A percentile compares a stretch with the other conserved stretches of the same genome.
Evolutionary conservation across 2,797 vertebrate species (phyloP).

Genomic region (Miopithecus talapoin): DNA sequence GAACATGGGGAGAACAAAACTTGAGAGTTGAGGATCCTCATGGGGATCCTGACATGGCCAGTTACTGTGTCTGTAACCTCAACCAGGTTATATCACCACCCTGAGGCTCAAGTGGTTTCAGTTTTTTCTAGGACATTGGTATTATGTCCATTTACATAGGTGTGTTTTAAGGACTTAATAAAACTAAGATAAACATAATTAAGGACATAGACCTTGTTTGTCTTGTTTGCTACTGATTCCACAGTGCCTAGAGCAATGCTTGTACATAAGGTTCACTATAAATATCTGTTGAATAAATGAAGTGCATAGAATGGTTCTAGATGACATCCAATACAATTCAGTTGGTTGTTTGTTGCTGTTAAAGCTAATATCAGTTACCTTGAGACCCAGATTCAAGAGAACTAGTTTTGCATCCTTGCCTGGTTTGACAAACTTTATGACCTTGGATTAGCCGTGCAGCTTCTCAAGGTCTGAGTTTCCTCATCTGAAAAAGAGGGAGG

Average conservation of each 20-base stretch:
- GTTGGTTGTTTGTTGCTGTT: background rate
- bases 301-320: background rate
- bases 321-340: background rate
- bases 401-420: background rate
- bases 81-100: background rate
- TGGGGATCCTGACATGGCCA: background rate
- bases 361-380: background rate
- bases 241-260: background rate
- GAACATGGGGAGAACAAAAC: background rate
- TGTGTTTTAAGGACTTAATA: background rate
- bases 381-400: background rate
- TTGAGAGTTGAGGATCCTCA: background rate
- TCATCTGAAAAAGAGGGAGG: background rate
- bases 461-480: background rate
- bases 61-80: background rate
- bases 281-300: background rate
- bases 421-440: background rate
- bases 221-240: background rate
- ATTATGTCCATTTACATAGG: background rate
- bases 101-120: background rate
- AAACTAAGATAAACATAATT: background rate
- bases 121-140: background rate
- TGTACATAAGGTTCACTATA: background rate
- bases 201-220: background rate
- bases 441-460: background rate